These are phyloP conservation scores for Geotrypetes seraphini DNA, from an alignment of 2,797 vertebrate genomes.

Conservation along the genomic window DNA sequence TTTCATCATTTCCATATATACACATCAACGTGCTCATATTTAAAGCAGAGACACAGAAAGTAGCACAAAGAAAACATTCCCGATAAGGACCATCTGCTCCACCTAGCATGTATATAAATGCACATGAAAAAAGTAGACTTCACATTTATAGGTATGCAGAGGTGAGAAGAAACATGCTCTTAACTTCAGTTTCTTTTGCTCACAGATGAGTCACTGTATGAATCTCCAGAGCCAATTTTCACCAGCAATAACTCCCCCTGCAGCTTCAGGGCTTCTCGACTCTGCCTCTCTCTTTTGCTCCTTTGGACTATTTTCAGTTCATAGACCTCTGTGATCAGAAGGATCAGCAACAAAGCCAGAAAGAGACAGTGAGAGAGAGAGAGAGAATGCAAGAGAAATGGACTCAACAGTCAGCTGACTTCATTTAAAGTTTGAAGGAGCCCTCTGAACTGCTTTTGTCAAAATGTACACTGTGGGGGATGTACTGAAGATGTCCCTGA, in stretches of 20 bases:
- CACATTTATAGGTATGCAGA: too few species aligned
- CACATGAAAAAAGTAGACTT: too few species aligned
- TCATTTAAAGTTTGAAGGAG: background rate
- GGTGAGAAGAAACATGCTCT: too few species aligned
- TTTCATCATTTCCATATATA: too few species aligned
- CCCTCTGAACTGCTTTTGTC: background rate
- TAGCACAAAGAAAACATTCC: too few species aligned
- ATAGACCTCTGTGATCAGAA: too few species aligned
- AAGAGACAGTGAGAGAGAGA: background rate
- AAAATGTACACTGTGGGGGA: too few species aligned
- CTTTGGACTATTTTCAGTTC: slow-evolving; percentile 54
- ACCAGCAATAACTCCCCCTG: slow-evolving; percentile 78
- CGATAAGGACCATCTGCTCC: too few species aligned
- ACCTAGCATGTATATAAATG: too few species aligned
- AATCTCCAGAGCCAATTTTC: slow-evolving; percentile 90
- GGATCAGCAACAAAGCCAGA: background rate
- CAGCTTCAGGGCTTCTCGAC: slow-evolving; percentile 37
- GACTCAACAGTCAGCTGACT: background rate
- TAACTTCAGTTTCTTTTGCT: background rate
- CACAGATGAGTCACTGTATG: slow-evolving; percentile 85
- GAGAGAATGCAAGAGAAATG: background rate
- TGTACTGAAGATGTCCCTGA: background rate
- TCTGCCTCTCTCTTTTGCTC: slow-evolving; percentile 46
- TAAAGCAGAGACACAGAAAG: too few species aligned
- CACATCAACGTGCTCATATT: too few species aligned